These are phyloP conservation scores for Caenorhabditis drosophilae DNA, from an alignment of 2,888 invertebrate genomes.

Conservation along the genomic window DNA sequence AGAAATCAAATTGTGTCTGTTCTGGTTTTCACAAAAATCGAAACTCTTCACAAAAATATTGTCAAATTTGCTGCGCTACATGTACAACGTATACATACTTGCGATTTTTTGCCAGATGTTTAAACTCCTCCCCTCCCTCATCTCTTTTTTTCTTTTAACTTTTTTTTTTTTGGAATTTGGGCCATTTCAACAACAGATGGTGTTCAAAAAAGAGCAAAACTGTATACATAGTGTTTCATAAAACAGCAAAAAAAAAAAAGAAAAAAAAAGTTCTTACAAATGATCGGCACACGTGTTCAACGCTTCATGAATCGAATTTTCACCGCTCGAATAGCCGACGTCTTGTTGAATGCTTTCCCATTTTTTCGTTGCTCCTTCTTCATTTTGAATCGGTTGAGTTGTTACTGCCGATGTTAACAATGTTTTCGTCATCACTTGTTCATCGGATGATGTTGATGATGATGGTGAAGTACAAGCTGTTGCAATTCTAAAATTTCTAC, in stretches of 20 bases:
- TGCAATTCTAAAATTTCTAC: conserved; percentile 40
- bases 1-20: too few relatives aligned
- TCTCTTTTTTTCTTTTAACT: background rate
- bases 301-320: conserved; percentile 55
- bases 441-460: background rate
- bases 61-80: too few relatives aligned
- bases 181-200: too few relatives aligned
- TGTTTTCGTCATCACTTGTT: too few relatives aligned
- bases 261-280: background rate
- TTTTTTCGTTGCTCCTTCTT: conserved; percentile 20
- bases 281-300: conserved; percentile 12
- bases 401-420: too few relatives aligned
- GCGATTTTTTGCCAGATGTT: conserved; percentile 18
- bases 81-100: background rate
- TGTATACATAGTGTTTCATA: too few relatives aligned
- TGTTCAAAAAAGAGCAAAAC: background rate
- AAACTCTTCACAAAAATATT: too few relatives aligned
- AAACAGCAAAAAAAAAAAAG: background rate
- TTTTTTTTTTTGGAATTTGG: background rate
- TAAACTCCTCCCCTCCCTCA: background rate
- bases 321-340: conserved; percentile 59
- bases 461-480: conserved; percentile 38
- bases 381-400: too few relatives aligned
- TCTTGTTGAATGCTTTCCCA: conserved; percentile 53
- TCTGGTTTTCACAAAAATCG: too few relatives aligned